Evolutionary conservation across 1,140 invertebrate species (phyloP).

Genomic region (Trachelipus rathkii): DNA sequence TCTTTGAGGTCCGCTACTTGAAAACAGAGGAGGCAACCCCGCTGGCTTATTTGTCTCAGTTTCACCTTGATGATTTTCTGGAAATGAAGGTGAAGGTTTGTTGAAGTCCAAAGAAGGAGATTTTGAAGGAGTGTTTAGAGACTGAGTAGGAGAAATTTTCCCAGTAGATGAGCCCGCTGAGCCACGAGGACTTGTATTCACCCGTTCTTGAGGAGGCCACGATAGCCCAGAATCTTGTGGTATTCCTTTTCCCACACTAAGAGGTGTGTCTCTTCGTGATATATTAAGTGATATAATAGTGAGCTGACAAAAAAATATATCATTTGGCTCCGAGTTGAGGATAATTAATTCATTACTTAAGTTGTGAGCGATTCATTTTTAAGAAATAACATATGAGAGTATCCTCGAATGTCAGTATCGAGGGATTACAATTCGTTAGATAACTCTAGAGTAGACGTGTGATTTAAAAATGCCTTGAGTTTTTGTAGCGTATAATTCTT

Average conservation of each 20-base stretch:
- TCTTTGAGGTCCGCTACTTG: conserved; percentile 6
- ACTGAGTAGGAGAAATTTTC: background rate
- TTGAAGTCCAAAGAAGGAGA: background rate
- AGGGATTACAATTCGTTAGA: too few species aligned
- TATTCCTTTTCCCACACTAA: conserved; percentile 31
- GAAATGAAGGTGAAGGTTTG: background rate
- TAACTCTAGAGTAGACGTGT: too few species aligned
- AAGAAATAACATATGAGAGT: too few species aligned
- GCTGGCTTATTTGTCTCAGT: background rate
- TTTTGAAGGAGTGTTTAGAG: background rate
- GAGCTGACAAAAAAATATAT: conserved; percentile 57
- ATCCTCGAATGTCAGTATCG: too few species aligned
- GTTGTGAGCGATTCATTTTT: too few species aligned
- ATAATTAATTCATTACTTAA: too few species aligned
- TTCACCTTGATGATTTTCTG: background rate
- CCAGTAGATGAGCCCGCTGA: background rate
- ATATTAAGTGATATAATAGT: conserved; percentile 80
- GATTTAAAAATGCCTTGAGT: too few species aligned
- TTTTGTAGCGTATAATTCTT: too few species aligned
- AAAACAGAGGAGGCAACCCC: background rate
- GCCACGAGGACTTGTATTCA: background rate
- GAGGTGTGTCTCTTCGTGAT: conserved; percentile 55
- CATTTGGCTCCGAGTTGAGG: too few species aligned
- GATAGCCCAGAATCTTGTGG: conserved; percentile 23
- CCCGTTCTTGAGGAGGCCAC: conserved; percentile 21